Evolutionary conservation across 1,140 invertebrate species (phyloP), one percentile per base, ranked within the genome.

Genomic region (Tenebrio molitor): DNA sequence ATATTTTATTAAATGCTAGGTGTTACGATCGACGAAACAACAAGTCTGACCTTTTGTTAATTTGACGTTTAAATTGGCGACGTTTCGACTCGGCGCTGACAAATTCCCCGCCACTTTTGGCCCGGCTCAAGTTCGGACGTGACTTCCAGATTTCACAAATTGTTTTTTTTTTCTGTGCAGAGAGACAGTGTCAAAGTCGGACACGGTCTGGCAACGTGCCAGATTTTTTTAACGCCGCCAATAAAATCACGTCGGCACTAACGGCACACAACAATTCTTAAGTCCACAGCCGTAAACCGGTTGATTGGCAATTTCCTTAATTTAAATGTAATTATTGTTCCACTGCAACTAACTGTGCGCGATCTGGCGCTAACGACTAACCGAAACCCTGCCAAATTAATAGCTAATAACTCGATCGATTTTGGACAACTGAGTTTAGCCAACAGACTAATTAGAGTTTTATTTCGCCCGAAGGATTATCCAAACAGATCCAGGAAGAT

Each of bases 1-100:
- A 58, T 14, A 58, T 58, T 58, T 25, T 58, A 58, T 58, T 58
- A 29, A n/a, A 58, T 58, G 25, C 14, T n/a, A 58, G 50, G 50
- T 58, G 50, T 58, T 58, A 58, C 23, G 23, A 58, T 58, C 29
- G 21, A 12, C 14, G 8, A 2, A 58, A 29, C 29, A 29, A 58
- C 7, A 29, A 29, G 7, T 29, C 3, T 58, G 50, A 58, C 50
- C 21, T 33, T 29, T 58, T 7, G 12, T 29, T 15, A 58, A 29
- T 34, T 19, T 53, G 46, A 23, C 46, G 16, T 53, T 53, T 12
- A 3, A 44, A 44, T 6, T 2, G 41, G 1, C 5, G n/a, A n/a
- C n/a, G n/a, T n/a, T n/a, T n/a, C n/a, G n/a, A n/a, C n/a, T n/a
- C n/a, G n/a, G n/a, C n/a, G 29, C 4, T 33, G 29, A 33, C 29